Conservation (phyloP, 2,888 invertebrate species). For the Arenicola marina region DNA sequence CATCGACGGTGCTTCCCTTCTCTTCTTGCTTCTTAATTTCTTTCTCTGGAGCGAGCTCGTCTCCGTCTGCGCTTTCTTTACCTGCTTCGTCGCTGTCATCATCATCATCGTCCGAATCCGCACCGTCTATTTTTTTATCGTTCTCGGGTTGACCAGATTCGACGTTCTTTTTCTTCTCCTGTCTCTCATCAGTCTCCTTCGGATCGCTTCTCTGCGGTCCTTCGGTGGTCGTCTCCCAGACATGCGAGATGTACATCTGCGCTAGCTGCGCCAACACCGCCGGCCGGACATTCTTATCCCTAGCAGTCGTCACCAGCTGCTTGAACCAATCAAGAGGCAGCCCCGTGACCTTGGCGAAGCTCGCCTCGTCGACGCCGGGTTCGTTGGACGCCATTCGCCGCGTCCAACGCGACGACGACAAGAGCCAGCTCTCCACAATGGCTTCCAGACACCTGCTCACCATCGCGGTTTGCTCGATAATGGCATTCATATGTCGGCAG, state of each 20-base stretch:
- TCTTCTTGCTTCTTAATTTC: not conserved
- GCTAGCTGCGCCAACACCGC: constrained; percentile 38
- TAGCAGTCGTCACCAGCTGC: constrained; percentile 41
- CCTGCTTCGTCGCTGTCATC: constrained; percentile 2
- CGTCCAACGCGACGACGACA: constrained; percentile 14
- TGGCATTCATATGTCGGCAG: constrained; percentile 42
- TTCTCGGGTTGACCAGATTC: constrained; percentile 8
- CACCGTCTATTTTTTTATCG: constrained; percentile 1
- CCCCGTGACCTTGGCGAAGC: constrained; percentile 32
- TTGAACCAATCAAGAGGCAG: constrained; percentile 49
- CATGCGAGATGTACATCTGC: constrained; percentile 22
- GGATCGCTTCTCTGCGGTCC: not conserved
- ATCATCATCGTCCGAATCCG: constrained; percentile 5
- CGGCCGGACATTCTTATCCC: constrained; percentile 42
- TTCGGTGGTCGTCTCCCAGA: not conserved
- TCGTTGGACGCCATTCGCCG: not conserved
- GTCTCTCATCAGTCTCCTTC: not conserved
- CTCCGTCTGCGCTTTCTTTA: constrained; percentile 3
- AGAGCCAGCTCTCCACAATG: constrained; percentile 52
- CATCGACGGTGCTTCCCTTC: not conserved
- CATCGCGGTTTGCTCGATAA: constrained; percentile 47
- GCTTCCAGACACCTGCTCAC: constrained; percentile 46
- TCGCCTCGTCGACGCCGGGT: constrained; percentile 3
- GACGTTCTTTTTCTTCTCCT: constrained; percentile 15
- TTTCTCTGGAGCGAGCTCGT: not conserved